Conservation (phyloP, 1,140 invertebrate species). For the Oreohelix idahoensis region DNA sequence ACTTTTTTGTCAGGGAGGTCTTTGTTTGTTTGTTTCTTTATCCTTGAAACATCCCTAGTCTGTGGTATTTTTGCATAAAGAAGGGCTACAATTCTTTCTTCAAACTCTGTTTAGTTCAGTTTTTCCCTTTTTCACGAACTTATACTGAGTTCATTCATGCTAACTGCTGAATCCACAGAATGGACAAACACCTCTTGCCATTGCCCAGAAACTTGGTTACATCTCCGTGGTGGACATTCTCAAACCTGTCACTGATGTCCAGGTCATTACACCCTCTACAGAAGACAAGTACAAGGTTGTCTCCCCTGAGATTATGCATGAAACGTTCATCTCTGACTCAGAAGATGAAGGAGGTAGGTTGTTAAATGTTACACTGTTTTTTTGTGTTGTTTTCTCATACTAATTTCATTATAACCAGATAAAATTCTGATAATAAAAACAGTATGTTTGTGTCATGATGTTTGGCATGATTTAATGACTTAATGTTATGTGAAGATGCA, state of each 20-base stretch:
- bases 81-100: too few relatives aligned
- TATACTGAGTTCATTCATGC: too few relatives aligned
- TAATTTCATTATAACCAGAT: background rate
- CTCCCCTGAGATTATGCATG: slow-evolving; percentile 98
- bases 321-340: slow-evolving; percentile 98
- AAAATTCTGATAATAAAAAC: too few relatives aligned
- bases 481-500: too few relatives aligned
- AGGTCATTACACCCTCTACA: slow-evolving; percentile 78
- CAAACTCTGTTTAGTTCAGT: too few relatives aligned
- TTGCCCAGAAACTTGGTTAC: slow-evolving; percentile 97
- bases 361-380: background rate
- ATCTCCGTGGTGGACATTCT: slow-evolving; percentile 98
- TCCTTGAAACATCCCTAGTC: too few relatives aligned
- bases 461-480: too few relatives aligned
- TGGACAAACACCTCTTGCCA: slow-evolving; percentile 96
- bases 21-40: too few relatives aligned
- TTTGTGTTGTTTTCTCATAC: background rate
- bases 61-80: too few relatives aligned
- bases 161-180: slow-evolving; percentile 78
- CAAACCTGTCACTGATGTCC: slow-evolving; percentile 93
- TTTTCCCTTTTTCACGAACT: too few relatives aligned
- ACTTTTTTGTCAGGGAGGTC: too few relatives aligned
- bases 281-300: slow-evolving; percentile 98
- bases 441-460: too few relatives aligned
- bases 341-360: slow-evolving; percentile 96